phyloP scores from a whole-genome alignment of 2,888 invertebrate genomes.

The Gastrophysa polygoni region DNA sequence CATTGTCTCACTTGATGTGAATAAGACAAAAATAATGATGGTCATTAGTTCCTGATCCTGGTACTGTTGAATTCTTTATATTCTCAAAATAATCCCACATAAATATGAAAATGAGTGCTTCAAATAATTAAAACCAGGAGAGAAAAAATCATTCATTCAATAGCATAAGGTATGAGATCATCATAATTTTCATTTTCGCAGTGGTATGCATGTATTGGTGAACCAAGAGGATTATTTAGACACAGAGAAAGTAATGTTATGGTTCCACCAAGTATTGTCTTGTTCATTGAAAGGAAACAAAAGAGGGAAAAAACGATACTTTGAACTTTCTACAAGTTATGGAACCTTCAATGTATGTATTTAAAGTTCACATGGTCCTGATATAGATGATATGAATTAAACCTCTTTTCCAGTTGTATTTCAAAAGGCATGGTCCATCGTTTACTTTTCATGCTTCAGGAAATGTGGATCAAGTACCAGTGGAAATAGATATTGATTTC shows the following conservation, averaged over 20 bases:
- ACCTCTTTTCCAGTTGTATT: constrained; percentile 8
- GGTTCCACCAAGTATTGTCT: constrained; percentile 15
- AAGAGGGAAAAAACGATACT: constrained; percentile 9
- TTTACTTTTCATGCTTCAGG: constrained; percentile 9
- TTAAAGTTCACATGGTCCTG: not conserved
- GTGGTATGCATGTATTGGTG: constrained; percentile 14
- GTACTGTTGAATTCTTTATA: too few species aligned
- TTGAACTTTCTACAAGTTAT: not conserved
- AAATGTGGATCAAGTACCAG: not conserved
- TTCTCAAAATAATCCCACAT: too few species aligned
- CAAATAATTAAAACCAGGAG: too few species aligned
- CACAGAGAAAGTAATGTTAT: constrained; percentile 20
- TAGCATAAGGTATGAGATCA: too few species aligned
- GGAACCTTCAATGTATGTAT: constrained; percentile 9
- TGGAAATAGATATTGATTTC: constrained; percentile 13
- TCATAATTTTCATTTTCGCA: not conserved
- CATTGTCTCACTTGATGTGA: too few species aligned
- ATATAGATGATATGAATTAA: not conserved
- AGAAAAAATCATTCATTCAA: too few species aligned
- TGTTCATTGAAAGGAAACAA: not conserved
- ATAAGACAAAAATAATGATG: too few species aligned
- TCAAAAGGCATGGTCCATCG: constrained; percentile 14
- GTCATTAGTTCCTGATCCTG: too few species aligned
- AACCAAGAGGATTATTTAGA: constrained; percentile 19
- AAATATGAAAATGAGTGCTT: too few species aligned